phyloP scores from a whole-genome alignment of 2,797 vertebrate genomes.

The Pelodytes ibericus region DNA sequence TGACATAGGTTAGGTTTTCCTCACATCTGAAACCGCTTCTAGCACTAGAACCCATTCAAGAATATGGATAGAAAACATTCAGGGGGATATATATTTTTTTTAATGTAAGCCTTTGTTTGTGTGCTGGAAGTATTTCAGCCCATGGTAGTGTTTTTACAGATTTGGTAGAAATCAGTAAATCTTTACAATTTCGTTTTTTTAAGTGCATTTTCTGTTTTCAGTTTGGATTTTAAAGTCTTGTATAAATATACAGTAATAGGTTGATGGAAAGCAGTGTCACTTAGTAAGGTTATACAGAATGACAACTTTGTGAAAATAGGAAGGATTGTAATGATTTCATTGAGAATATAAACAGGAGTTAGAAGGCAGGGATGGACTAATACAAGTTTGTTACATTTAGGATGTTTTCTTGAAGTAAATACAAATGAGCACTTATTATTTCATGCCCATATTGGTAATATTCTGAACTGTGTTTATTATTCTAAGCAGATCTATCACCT shows the following conservation, averaged over 20 bases:
- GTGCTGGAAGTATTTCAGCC: background rate
- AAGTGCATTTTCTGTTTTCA: conserved; percentile 17
- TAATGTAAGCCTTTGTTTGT: conserved; percentile 15
- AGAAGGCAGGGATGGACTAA: conserved; percentile 57
- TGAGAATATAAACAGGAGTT: conserved; percentile 60
- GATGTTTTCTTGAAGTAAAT: conserved; percentile 66
- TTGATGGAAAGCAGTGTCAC: conserved; percentile 20
- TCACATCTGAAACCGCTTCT: background rate
- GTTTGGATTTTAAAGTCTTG: conserved; percentile 16
- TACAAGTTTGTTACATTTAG: conserved; percentile 65
- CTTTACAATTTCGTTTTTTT: conserved; percentile 12
- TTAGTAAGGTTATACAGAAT: background rate
- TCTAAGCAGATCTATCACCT: too few relatives aligned
- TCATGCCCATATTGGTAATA: background rate
- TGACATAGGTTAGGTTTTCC: background rate
- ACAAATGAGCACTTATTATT: conserved; percentile 63
- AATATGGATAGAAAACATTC: background rate
- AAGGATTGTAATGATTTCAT: conserved; percentile 63
- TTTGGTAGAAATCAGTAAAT: conserved; percentile 12
- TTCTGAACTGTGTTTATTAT: too few relatives aligned
- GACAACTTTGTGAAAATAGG: conserved; percentile 52
- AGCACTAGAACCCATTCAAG: background rate
- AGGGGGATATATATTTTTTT: background rate
- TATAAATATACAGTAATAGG: conserved; percentile 18
- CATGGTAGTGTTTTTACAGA: conserved; percentile 7